These are phyloP conservation scores for Drosophila seguyi DNA, from an alignment of 1,140 invertebrate species.

Conservation along the genomic window DNA sequence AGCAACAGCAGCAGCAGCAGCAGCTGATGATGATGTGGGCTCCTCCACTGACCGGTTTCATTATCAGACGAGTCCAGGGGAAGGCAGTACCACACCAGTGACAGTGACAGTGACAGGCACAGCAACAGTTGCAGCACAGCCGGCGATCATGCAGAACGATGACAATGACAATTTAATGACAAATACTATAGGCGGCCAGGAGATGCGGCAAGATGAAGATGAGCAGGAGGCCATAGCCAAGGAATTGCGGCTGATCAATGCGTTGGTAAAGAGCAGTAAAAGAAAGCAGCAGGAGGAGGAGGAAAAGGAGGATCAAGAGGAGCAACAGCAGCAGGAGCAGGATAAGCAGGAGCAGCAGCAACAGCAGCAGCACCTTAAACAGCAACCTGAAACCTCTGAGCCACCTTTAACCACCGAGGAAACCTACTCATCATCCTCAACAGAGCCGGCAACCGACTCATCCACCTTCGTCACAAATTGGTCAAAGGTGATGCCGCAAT, in stretches of 20 bases:
- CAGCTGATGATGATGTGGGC: conserved; percentile 22
- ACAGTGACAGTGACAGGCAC: not conserved
- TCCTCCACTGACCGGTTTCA: conserved; percentile 80
- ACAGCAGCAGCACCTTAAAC: conserved; percentile 1
- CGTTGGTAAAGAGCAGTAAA: conserved; percentile 71
- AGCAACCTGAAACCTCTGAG: conserved; percentile 26
- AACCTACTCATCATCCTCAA: conserved; percentile 3
- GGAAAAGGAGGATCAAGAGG: not conserved
- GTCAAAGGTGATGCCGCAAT: conserved; percentile 47
- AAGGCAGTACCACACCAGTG: conserved; percentile 16
- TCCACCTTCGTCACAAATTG: conserved; percentile 30
- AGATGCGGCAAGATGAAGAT: not conserved
- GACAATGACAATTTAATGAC: conserved; percentile 75
- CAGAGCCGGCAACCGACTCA: conserved; percentile 30
- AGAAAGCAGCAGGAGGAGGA: conserved; percentile 23
- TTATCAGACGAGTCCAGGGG: conserved; percentile 54
- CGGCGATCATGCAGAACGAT: conserved; percentile 24
- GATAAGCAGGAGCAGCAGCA: not conserved
- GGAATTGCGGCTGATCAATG: conserved; percentile 80
- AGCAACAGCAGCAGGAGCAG: not conserved
- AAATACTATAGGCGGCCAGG: conserved; percentile 61
- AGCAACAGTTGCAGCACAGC: not conserved
- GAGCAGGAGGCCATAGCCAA: conserved; percentile 38
- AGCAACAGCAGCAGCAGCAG: conserved; percentile 19
- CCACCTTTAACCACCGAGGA: conserved; percentile 5